Base-by-base conservation (phyloP, 2,888 invertebrate genomes). In the Agrotis segetum region DNA sequence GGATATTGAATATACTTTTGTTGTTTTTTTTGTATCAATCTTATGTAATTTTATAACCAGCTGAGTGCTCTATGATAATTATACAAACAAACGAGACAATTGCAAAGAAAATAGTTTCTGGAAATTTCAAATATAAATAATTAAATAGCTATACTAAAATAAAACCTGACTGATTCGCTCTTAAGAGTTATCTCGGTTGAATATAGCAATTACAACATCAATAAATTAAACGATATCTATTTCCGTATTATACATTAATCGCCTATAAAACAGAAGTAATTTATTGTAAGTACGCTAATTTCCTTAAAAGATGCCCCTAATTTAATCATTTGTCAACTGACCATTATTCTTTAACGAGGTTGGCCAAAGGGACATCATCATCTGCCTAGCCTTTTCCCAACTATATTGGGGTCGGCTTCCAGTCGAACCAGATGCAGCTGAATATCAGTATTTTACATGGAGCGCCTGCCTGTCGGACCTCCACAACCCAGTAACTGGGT, bases 311-410 rank as follows among this genome's bases (percentile, higher is more conserved):
- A 44, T 50, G n/a, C 17, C 17, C 13, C 58, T 24, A n/a, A 67
- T 55, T 61, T 73, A 65, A 77, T 74, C 58, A 69, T 78, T 74
- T 69, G 24, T 16, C 62, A 77, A 78, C 69, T 55, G 62, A 40
- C 65, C 46, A 66, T 74, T 77, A 70, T n/a, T 40, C 16, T 55
- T 29, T 65, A 69, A 63, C 58, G 46, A 47, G 55, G 14, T 11
- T 49, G 34, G 14, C 29, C 34, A 70, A 44, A 63, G 19, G 34
- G 19, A 62, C n/a, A n/a, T n/a, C n/a, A n/a, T n/a, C n/a, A n/a
- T n/a, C n/a, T n/a, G n/a, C n/a, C n/a, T n/a, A n/a, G n/a, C n/a
- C n/a, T n/a, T n/a, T n/a, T n/a, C n/a, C n/a, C n/a, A n/a, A n/a
- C n/a, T n/a, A n/a, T n/a, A n/a, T n/a, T n/a, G n/a, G n/a, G n/a